Percentiles rank a stretch among this genome's conserved stretches.
These are phyloP conservation scores for Echeneis naucrates DNA, from an alignment of 2,797 vertebrate genomes.

Conservation along the genomic window DNA sequence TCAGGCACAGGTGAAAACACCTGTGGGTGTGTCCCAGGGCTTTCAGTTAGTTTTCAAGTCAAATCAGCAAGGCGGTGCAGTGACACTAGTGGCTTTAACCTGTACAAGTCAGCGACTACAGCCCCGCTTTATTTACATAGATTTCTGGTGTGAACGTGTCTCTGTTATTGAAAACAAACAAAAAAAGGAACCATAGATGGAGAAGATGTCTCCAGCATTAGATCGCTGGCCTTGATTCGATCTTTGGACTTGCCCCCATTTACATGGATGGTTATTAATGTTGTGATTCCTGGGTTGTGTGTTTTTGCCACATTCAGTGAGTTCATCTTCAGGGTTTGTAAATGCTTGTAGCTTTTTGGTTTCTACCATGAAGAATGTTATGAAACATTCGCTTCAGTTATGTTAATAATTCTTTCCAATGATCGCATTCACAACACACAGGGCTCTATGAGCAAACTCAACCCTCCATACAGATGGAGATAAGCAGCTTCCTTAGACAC, in stretches of 20 bases:
- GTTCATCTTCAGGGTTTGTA: background rate
- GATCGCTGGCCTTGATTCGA: too few relatives aligned
- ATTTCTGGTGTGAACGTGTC: conserved; percentile 5
- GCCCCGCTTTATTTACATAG: background rate
- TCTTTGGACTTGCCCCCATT: background rate
- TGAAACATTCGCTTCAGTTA: background rate
- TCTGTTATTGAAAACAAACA: too few relatives aligned
- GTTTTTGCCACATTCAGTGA: background rate
- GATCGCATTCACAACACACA: background rate
- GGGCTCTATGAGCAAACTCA: background rate
- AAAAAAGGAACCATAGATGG: too few relatives aligned
- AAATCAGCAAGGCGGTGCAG: background rate
- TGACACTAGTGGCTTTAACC: background rate
- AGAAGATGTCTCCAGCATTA: too few relatives aligned
- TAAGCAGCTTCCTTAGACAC: background rate
- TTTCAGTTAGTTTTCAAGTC: background rate
- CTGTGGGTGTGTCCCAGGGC: background rate
- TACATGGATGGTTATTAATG: background rate
- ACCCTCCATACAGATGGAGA: background rate
- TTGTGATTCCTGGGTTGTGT: background rate
- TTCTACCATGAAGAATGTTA: background rate
- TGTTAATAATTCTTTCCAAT: background rate
- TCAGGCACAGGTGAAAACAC: background rate
- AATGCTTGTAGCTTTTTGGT: background rate
- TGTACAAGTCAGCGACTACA: background rate